Percentiles rank a stretch among this genome's conserved stretches.
Conservation (phyloP, 2,888 invertebrate genomes). For the Cylindroiulus punctatus region DNA sequence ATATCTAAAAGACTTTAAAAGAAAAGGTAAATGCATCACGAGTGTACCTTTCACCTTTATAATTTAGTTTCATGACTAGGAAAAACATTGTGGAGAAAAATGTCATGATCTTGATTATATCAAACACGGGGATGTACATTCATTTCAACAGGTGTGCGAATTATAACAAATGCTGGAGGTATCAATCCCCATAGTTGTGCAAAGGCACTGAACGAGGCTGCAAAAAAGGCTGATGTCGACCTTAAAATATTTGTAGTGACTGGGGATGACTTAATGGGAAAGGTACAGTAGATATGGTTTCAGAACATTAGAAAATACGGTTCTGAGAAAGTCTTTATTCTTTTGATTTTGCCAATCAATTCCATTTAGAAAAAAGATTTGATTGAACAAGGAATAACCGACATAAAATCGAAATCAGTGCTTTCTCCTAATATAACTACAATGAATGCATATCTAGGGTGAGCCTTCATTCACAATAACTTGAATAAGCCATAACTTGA, state of each 20-base stretch:
- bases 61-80: too few relatives aligned
- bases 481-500: not conserved
- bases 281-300: slow-evolving; percentile 61
- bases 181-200: slow-evolving; percentile 68
- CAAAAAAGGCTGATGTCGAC: slow-evolving; percentile 64
- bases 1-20: slow-evolving; percentile 66
- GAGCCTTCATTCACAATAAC: slow-evolving; percentile 58
- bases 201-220: slow-evolving; percentile 64
- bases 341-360: not conserved
- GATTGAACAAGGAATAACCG: slow-evolving; percentile 61
- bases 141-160: slow-evolving; percentile 65
- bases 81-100: too few relatives aligned
- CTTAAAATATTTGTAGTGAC: slow-evolving; percentile 67
- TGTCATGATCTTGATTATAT: not conserved
- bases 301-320: too few relatives aligned
- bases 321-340: not conserved
- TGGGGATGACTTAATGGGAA: slow-evolving; percentile 67
- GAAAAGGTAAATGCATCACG: slow-evolving; percentile 64
- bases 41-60: too few relatives aligned
- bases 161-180: slow-evolving; percentile 69
- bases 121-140: not conserved
- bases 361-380: slow-evolving; percentile 62
- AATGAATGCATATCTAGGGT: slow-evolving; percentile 69
- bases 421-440: slow-evolving; percentile 65
- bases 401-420: slow-evolving; percentile 63